Conservation (phyloP, 2,113 vertebrate species). For the Pleuronectes platessa region DNA sequence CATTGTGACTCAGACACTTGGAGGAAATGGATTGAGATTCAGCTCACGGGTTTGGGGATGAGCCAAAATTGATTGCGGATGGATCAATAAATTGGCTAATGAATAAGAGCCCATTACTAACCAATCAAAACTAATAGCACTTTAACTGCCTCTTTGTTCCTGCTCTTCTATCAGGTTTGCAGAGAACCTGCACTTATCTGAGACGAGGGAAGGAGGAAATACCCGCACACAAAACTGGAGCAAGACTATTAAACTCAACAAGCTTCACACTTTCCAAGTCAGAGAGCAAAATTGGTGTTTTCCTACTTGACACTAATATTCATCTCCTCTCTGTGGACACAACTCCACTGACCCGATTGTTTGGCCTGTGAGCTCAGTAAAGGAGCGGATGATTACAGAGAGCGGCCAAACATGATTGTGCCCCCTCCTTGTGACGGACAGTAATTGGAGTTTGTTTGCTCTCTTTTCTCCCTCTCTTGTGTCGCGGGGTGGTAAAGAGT, state of each 20-base stretch:
- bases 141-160: conserved; percentile 63
- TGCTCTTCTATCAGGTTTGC: conserved; percentile 36
- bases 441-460: conserved; percentile 79
- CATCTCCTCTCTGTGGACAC: conserved; percentile 33
- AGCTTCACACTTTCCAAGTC: conserved; percentile 25
- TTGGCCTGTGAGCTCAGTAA: conserved; percentile 31
- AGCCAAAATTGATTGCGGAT: conserved; percentile 64
- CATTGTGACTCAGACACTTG: conserved; percentile 33
- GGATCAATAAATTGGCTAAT: conserved; percentile 67
- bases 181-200: conserved; percentile 27
- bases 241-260: conserved; percentile 41
- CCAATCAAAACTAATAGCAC: conserved; percentile 69
- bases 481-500: conserved; percentile 59
- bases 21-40: conserved; percentile 67
- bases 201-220: conserved; percentile 21
- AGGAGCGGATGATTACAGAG: conserved; percentile 46
- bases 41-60: conserved; percentile 53
- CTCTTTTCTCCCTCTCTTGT: conserved; percentile 63
- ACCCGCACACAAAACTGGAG: conserved; percentile 28
- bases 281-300: conserved; percentile 43
- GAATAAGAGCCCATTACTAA: conserved; percentile 67
- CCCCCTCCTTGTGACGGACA: conserved; percentile 55
- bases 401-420: conserved; percentile 43
- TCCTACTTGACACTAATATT: conserved; percentile 51
- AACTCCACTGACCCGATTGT: conserved; percentile 53